These are phyloP conservation scores for Tenthredo scrophulariae DNA, from an alignment of 2,888 invertebrate genomes.

Conservation along the genomic window DNA sequence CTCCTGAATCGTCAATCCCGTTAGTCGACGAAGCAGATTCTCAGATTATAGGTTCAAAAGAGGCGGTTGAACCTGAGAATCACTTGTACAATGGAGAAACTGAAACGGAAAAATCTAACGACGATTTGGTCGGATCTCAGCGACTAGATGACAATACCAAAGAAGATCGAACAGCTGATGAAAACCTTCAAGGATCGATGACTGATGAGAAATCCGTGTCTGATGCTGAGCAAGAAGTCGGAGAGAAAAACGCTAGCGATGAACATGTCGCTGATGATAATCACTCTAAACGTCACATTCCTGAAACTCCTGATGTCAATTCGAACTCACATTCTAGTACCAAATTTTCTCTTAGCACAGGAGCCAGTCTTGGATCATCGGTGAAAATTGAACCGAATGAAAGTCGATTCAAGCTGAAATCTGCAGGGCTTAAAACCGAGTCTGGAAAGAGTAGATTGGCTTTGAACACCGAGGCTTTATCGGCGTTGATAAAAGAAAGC, in stretches of 20 bases:
- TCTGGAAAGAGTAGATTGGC: conserved; percentile 16
- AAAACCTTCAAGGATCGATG: not conserved
- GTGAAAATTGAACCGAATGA: not conserved
- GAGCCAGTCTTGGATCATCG: not conserved
- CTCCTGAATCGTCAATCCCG: not conserved
- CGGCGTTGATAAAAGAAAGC: conserved; percentile 58
- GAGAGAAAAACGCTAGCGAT: not conserved
- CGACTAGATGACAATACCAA: not conserved
- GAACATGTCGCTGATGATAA: not conserved
- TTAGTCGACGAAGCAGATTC: not conserved
- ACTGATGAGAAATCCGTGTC: conserved; percentile 51
- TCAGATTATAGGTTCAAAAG: not conserved
- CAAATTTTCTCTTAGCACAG: not conserved
- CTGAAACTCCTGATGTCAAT: not conserved
- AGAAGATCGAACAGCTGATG: not conserved
- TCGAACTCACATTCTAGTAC: not conserved
- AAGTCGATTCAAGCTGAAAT: not conserved
- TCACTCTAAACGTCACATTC: not conserved
- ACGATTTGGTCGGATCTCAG: conserved; percentile 13
- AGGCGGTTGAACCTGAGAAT: not conserved
- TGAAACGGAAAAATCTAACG: not conserved
- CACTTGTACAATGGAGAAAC: not conserved
- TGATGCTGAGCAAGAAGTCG: not conserved
- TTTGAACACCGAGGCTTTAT: conserved; percentile 56
- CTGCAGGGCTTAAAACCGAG: not conserved